A percentile compares a stretch with the other conserved stretches of the same genome.
These are phyloP conservation scores for Athene cunicularia DNA, from an alignment of 2,113 vertebrate species.

Conservation along the genomic window DNA sequence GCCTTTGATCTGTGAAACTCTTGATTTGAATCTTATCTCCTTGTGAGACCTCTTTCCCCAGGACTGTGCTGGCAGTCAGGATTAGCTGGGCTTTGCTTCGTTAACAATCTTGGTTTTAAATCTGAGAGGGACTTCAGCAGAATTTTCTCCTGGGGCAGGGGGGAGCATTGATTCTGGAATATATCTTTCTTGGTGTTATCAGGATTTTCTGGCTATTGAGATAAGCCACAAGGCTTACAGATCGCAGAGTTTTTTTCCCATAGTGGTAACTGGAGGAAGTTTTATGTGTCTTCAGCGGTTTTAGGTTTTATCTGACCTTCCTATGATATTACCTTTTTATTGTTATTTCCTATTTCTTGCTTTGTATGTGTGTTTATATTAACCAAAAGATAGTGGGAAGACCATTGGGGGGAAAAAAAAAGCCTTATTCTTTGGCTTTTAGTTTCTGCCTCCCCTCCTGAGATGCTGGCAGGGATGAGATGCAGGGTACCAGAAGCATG, in stretches of 20 bases:
- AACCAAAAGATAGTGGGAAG: not conserved
- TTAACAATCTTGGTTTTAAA: not conserved
- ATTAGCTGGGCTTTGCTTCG: not conserved
- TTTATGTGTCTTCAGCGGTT: not conserved
- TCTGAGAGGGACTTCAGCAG: slow-evolving; percentile 12
- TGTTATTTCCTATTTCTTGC: not conserved
- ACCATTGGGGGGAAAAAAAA: not conserved
- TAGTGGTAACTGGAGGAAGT: not conserved
- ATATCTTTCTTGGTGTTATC: not conserved
- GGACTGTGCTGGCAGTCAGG: not conserved
- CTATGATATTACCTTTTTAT: not conserved
- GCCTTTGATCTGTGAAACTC: not conserved
- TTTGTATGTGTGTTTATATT: not conserved
- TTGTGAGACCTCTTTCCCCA: not conserved
- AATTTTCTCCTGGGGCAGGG: not conserved
- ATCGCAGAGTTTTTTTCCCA: not conserved
- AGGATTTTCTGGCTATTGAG: slow-evolving; percentile 3
- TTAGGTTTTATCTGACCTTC: not conserved
- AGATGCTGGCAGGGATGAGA: not conserved
- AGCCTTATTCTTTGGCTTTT: not conserved
- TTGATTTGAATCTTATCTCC: not conserved
- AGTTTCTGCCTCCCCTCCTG: not conserved
- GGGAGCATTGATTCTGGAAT: not conserved
- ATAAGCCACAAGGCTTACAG: not conserved
- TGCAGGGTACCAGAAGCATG: not conserved